Percentiles rank a stretch among this genome's conserved stretches.
These are phyloP conservation scores for Cygnus olor DNA, from an alignment of 2,797 vertebrate species.

Conservation along the genomic window DNA sequence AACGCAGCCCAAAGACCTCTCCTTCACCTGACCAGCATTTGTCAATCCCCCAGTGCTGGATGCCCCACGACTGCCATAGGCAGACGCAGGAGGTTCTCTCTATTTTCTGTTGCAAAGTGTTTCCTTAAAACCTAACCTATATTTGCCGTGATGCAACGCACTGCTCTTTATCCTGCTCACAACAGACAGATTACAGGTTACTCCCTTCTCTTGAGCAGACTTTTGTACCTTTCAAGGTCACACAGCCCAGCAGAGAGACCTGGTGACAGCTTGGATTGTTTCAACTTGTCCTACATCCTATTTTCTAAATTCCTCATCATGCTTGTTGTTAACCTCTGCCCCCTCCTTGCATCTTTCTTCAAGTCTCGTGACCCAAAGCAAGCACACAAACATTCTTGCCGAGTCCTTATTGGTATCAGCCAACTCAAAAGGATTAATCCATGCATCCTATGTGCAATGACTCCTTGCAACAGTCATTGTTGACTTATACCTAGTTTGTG, in stretches of 20 bases:
- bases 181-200: not conserved
- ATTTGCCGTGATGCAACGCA: not conserved
- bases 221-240: not conserved
- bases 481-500: not conserved
- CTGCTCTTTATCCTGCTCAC: not conserved
- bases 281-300: not conserved
- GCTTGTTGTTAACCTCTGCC: not conserved
- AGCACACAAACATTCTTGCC: not conserved
- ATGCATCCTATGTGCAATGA: fast-evolving
- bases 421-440: not conserved
- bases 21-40: not conserved
- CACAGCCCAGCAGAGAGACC: not conserved
- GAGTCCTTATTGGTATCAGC: not conserved
- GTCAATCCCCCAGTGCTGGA: not conserved
- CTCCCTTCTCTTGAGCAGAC: not conserved
- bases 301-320: not conserved
- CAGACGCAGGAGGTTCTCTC: not conserved
- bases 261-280: not conserved
- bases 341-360: not conserved
- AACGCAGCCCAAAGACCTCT: not conserved
- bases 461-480: not conserved
- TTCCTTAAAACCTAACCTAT: not conserved
- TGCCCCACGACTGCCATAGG: not conserved
- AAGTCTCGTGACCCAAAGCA: not conserved
- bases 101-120: not conserved